Base-by-base conservation (phyloP, 2,113 vertebrate species). In the Narcine bancroftii region DNA sequence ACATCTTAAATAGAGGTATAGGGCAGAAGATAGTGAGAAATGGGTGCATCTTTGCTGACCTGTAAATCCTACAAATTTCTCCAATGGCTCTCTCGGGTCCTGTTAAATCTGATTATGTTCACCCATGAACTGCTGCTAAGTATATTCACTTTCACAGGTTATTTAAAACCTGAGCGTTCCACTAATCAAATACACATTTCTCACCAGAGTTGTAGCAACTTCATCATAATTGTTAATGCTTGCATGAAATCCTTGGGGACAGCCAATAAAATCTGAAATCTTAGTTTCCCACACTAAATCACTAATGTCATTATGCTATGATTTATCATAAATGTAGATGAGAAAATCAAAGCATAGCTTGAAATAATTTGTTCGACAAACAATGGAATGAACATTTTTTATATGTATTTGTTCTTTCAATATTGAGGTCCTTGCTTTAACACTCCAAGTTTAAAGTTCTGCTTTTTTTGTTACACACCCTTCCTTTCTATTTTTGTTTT, bases 151-250 rank as follows among this genome's bases (percentile, higher is more conserved):
- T n/a, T 87, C 15, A 19, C 81, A 87, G 81, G 53, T 56, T 87
- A 39, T 87, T 63, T 87, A 87, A 87, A 39, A 60, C 81, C n/a
- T 87, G 5, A 60, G 81, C 33, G n/a, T 60, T 60, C 81, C 33
- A 87, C 81, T 56, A 87, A 87, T 63, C 53, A 87, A 36, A 15
- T 60, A n/a, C 53, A 53, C 15, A 63, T 87, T 87, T 87, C 81
- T 87, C 81, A 87, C 60, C 33, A 60, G n/a, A 87, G 15, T 87
- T 39, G 33, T 39, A 60, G 81, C 10, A 87, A 87, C 60, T 33
- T 87, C 33, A 87, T 87, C 53, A 36, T 17, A 87, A 85, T 60
- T 85, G 81, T 87, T 87, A 63, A 87, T 60, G 56, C 33, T 60
- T 60, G 53, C 53, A 63, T 56, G 56, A 63, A 87, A 60, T 87